Evolutionary conservation across 2,113 vertebrate genomes (phyloP).

Genomic region (Oreochromis spilurus): DNA sequence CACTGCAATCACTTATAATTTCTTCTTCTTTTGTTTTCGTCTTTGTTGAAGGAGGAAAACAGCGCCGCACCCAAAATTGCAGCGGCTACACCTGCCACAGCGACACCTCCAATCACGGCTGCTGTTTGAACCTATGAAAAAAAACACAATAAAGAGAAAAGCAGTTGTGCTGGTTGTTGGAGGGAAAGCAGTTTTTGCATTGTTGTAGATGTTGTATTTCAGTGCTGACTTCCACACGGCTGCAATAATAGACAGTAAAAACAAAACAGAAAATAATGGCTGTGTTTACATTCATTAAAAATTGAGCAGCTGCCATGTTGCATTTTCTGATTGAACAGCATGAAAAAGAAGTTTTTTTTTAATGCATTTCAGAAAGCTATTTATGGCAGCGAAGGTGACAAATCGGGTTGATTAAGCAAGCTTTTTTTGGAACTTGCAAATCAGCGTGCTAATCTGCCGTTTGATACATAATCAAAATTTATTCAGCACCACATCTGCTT

Average conservation of each 20-base stretch:
- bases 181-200: background rate
- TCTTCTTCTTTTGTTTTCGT: background rate
- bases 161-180: background rate
- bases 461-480: constrained; percentile 1
- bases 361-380: background rate
- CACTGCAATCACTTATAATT: background rate
- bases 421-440: background rate
- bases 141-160: background rate
- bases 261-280: background rate
- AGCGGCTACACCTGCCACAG: background rate
- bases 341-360: fast-evolving
- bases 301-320: background rate
- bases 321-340: background rate
- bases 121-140: background rate
- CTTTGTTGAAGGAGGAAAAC: background rate
- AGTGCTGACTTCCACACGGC: background rate
- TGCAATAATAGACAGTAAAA: background rate
- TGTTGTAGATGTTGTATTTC: background rate
- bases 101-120: background rate
- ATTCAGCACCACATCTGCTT: constrained; percentile 20
- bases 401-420: background rate
- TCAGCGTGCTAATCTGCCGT: background rate
- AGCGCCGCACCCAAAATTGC: background rate
- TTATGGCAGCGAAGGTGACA: background rate
- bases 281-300: background rate